Conservation (phyloP, 2,888 invertebrate genomes). For the Synergus gifuensis region DNA sequence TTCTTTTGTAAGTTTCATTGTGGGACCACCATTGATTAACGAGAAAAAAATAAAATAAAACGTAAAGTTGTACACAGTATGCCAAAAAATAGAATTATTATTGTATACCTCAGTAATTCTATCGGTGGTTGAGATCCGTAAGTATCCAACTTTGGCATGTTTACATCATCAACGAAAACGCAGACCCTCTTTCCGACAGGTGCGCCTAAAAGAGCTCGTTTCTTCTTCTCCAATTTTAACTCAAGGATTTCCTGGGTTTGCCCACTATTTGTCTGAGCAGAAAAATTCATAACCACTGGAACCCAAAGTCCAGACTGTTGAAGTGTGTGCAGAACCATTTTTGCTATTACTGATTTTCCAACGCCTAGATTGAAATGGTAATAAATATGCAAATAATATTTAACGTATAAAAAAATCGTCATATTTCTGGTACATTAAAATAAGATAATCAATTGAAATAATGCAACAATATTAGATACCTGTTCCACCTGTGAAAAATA, state of each 20-base stretch:
- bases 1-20: too few species aligned
- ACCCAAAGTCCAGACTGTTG: slow-evolving; percentile 82
- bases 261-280: slow-evolving; percentile 92
- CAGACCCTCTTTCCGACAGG: slow-evolving; percentile 90
- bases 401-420: not conserved
- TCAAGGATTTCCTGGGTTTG: slow-evolving; percentile 93
- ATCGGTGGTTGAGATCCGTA: slow-evolving; percentile 96
- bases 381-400: not conserved
- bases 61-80: not conserved
- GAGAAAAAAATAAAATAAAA: too few species aligned
- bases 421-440: not conserved
- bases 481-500: slow-evolving; percentile 94
- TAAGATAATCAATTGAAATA: not conserved
- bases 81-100: not conserved
- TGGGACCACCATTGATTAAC: too few species aligned
- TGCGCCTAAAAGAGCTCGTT: slow-evolving; percentile 88
- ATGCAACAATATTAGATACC: slow-evolving; percentile 77
- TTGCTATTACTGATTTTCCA: slow-evolving; percentile 92
- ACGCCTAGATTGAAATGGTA: slow-evolving; percentile 81
- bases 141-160: slow-evolving; percentile 92
- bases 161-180: slow-evolving; percentile 94
- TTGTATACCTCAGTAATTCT: slow-evolving; percentile 87
- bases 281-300: slow-evolving; percentile 91
- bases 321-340: slow-evolving; percentile 85
- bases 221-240: slow-evolving; percentile 89